Conservation (phyloP, 2,797 vertebrate species). For the Geotrypetes seraphini region DNA sequence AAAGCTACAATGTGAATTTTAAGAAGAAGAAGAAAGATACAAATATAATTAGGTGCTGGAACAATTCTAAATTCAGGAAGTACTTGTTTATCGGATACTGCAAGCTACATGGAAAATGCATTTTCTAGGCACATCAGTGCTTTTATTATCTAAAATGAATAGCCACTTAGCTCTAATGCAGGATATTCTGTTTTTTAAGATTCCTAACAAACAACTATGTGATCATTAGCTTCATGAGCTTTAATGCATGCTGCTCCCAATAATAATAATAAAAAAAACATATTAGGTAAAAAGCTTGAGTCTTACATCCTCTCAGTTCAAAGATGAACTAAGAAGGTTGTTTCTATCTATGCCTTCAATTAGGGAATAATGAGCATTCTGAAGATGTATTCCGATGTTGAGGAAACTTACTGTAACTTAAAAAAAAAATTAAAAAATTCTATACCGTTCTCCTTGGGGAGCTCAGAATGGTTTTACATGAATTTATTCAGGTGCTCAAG, state of each 20-base stretch:
- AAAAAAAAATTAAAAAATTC: no score
- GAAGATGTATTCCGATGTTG: no score
- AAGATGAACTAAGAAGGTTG: not conserved
- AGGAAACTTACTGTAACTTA: no score
- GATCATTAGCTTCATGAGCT: slow-evolving; percentile 13
- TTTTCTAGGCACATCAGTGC: not conserved
- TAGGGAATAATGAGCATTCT: no score
- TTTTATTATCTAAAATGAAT: slow-evolving; percentile 15
- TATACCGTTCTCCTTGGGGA: no score
- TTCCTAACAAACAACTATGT: slow-evolving; percentile 7
- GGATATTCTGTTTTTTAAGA: slow-evolving; percentile 14
- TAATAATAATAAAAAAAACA: not conserved
- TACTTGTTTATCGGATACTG: not conserved
- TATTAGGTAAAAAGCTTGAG: slow-evolving; percentile 1
- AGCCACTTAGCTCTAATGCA: slow-evolving; percentile 14
- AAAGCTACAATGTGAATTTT: not conserved
- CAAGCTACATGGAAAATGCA: not conserved
- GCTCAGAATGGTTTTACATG: no score
- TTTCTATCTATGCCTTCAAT: no score
- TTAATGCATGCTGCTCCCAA: not conserved
- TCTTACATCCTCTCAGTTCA: not conserved
- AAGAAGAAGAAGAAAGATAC: not conserved
- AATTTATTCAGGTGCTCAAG: no score
- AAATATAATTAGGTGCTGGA: not conserved
- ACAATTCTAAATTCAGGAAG: slow-evolving; percentile 1